These are phyloP conservation scores for Cryptotis parvus DNA, from an alignment of 2,113 vertebrate genomes.

Conservation along the genomic window DNA sequence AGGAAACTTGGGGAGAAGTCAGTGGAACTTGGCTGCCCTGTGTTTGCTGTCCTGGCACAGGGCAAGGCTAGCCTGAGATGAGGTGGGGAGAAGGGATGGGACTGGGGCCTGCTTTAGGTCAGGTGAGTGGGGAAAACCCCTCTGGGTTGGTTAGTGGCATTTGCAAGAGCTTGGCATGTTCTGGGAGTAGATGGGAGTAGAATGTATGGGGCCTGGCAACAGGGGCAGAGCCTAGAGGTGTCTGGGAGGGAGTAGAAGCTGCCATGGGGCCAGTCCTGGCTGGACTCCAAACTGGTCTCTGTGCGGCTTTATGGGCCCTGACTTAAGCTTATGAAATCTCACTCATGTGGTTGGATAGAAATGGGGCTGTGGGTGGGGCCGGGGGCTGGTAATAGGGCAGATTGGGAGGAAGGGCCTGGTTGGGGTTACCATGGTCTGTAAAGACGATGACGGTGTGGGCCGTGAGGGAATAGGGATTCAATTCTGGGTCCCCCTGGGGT, in stretches of 20 bases:
- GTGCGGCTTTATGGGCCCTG: accelerated
- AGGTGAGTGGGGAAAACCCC: background rate
- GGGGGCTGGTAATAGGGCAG: too few species aligned
- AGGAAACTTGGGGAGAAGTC: background rate
- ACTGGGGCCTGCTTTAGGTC: background rate
- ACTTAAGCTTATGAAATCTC: background rate
- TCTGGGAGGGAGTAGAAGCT: background rate
- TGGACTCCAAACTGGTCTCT: background rate
- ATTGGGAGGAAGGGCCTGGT: background rate
- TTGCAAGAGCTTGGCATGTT: background rate
- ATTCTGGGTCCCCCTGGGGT: background rate
- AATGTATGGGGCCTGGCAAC: background rate
- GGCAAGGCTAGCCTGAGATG: background rate
- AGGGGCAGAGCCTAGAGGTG: too few species aligned
- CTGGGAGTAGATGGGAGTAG: background rate
- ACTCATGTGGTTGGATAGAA: background rate
- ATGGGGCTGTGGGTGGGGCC: too few species aligned
- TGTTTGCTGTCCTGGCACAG: background rate
- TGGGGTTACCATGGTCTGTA: background rate
- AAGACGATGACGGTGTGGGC: background rate
- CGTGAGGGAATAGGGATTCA: background rate
- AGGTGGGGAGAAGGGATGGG: background rate
- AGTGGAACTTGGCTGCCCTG: background rate
- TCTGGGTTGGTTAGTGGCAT: background rate
- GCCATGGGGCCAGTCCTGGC: accelerated